Evolutionary conservation across 2,888 invertebrate species (phyloP).

Genomic region (Neocrepidodera transversa): DNA sequence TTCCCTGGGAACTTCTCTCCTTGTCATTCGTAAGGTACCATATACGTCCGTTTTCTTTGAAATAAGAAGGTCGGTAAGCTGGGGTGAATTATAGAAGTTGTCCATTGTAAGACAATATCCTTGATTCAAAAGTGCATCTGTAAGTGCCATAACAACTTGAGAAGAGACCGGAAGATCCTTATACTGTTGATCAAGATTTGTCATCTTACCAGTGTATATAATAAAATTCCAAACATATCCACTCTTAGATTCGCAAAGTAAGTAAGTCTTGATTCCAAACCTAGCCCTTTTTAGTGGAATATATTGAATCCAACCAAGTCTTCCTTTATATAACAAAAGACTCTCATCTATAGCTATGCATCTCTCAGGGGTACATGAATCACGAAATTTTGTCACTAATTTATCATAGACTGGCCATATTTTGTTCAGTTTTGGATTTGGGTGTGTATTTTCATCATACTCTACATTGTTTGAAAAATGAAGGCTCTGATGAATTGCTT

Average conservation of each 20-base stretch:
- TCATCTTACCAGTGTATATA: too few relatives aligned
- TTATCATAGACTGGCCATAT: too few relatives aligned
- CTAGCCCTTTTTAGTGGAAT: too few relatives aligned
- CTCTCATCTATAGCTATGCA: too few relatives aligned
- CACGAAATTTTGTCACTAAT: background rate
- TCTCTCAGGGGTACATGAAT: background rate
- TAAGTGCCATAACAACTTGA: slow-evolving; percentile 6
- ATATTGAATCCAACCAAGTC: too few relatives aligned
- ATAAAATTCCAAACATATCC: too few relatives aligned
- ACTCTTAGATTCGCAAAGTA: too few relatives aligned
- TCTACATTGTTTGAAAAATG: too few relatives aligned
- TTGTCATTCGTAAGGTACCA: slow-evolving; percentile 3
- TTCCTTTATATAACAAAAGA: background rate
- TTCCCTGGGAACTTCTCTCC: slow-evolving; percentile 16
- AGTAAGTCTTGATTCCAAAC: too few relatives aligned
- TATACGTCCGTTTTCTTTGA: slow-evolving; percentile 17
- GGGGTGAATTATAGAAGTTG: slow-evolving; percentile 18
- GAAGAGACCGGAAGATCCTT: too few relatives aligned
- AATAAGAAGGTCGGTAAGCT: slow-evolving; percentile 15
- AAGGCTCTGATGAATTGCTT: too few relatives aligned
- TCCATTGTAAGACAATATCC: slow-evolving; percentile 20
- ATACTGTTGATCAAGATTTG: background rate
- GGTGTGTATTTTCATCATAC: background rate
- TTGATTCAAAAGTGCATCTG: too few relatives aligned
- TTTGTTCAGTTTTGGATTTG: background rate